Evolutionary conservation across 2,113 vertebrate species (phyloP).

Genomic region (Glaucomys volans): DNA sequence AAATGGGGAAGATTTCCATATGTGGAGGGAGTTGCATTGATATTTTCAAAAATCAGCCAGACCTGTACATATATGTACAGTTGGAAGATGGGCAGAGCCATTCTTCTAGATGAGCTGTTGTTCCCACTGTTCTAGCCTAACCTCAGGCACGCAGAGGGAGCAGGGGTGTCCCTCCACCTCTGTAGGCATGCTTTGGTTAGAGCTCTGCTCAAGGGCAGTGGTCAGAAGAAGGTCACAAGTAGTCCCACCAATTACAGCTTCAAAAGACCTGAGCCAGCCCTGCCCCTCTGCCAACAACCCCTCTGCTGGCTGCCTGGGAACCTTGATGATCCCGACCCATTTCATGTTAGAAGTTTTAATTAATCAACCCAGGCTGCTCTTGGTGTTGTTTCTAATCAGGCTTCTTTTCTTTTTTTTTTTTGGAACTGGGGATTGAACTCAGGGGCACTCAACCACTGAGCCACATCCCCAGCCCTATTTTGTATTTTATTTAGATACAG

Average conservation of each 20-base stretch:
- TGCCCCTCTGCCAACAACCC: background rate
- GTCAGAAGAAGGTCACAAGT: background rate
- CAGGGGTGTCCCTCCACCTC: background rate
- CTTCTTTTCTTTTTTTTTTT: too few species aligned
- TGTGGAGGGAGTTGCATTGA: background rate
- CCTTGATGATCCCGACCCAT: background rate
- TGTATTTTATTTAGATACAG: too few species aligned
- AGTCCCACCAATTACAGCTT: background rate
- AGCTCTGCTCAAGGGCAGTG: background rate
- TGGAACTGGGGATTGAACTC: too few species aligned
- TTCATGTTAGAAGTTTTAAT: conserved; percentile 21
- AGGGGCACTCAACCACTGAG: too few species aligned
- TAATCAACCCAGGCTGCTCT: conserved; percentile 27
- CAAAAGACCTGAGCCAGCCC: background rate
- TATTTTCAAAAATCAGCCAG: background rate
- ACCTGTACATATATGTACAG: background rate
- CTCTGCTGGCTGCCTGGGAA: background rate
- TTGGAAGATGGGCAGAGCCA: background rate
- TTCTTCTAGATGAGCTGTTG: background rate
- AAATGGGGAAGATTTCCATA: background rate
- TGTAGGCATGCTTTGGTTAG: background rate
- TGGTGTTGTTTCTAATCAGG: conserved; percentile 22
- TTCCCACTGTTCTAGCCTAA: background rate
- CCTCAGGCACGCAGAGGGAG: background rate
- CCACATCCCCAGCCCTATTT: too few species aligned